Percentiles rank a stretch among this genome's conserved stretches.
These are phyloP conservation scores for Phyllotreta cruciferae DNA, from an alignment of 2,888 invertebrate genomes.

Conservation along the genomic window DNA sequence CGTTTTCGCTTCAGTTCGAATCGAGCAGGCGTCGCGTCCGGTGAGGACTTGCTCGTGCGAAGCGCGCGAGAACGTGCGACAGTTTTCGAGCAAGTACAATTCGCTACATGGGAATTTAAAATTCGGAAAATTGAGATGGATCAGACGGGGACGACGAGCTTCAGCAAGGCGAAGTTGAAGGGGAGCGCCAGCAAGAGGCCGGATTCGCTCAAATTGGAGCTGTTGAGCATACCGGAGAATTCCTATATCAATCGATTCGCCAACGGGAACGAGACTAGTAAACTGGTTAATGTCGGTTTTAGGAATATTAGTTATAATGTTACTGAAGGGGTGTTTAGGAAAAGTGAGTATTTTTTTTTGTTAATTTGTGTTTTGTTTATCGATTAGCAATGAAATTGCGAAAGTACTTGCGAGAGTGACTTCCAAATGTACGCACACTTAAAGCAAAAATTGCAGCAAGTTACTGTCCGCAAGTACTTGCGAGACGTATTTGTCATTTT, in stretches of 20 bases:
- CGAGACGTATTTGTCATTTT: too few species aligned
- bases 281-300: slow-evolving; percentile 69
- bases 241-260: slow-evolving; percentile 44
- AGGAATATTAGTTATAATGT: slow-evolving; percentile 71
- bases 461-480: too few species aligned
- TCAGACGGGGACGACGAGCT: slow-evolving; percentile 19
- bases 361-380: too few species aligned
- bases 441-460: too few species aligned
- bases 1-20: slow-evolving; percentile 4
- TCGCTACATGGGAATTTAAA: not conserved
- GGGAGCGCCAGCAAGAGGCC: slow-evolving; percentile 45
- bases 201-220: slow-evolving; percentile 54
- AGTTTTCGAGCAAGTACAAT: too few species aligned
- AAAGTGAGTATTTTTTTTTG: slow-evolving; percentile 21
- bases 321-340: slow-evolving; percentile 60
- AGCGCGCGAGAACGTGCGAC: not conserved
- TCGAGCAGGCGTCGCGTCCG: not conserved
- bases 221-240: slow-evolving; percentile 53
- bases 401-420: too few species aligned
- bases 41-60: not conserved
- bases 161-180: slow-evolving; percentile 21
- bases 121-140: slow-evolving; percentile 29
- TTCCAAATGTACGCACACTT: too few species aligned
- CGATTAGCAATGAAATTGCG: too few species aligned
- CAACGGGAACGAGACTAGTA: slow-evolving; percentile 31